Evolutionary conservation across 2,888 invertebrate species (phyloP), one percentile per base, ranked within the genome.

Genomic region (Nineta flava): DNA sequence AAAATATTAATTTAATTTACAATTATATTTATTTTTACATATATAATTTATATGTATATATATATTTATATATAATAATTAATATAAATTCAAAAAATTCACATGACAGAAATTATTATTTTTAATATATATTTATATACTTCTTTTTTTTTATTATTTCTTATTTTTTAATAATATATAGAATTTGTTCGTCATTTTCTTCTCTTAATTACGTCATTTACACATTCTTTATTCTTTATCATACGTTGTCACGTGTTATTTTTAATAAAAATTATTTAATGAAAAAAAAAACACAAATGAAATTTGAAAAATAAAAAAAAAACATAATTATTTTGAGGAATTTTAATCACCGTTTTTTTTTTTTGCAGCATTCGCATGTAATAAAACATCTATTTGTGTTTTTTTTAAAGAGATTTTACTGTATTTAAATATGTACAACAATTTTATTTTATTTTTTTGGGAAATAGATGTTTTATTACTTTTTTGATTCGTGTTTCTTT

Each of bases 21-120:
- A 66, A 65, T 66, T 65, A 63, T 65, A 64, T 49, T 67, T 66
- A 66, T 67, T 67, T 67, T 63, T 67, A 67, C 65, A 67, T 66
- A 66, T 66, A 65, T 64, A 61, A 64, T 62, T 64, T 64, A 66
- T 66, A 65, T 65, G 63, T 65, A 65, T 60, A 60, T 26, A 26
- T 26, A 26, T 26, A 26, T 26, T 26, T 26, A 26, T 26, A 26
- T 26, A 61, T 63, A 58, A 49, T 38, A 38, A 38, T 38, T 60
- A 63, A 62, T 64, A 44, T 65, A 64, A 65, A 65, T 62, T 66
- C 63, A 66, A 67, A 66, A 26, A 49, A 42, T 66, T 63, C 66
- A 67, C 66, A 67, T 66, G 66, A 67, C 66, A 66, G 63, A 65
- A 66, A 57, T 63, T 61, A 56, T 61, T 34, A 47, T 35, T 35